These are phyloP conservation scores for Tetranychus truncatus DNA, from an alignment of 2,888 invertebrate genomes.

Conservation along the genomic window DNA sequence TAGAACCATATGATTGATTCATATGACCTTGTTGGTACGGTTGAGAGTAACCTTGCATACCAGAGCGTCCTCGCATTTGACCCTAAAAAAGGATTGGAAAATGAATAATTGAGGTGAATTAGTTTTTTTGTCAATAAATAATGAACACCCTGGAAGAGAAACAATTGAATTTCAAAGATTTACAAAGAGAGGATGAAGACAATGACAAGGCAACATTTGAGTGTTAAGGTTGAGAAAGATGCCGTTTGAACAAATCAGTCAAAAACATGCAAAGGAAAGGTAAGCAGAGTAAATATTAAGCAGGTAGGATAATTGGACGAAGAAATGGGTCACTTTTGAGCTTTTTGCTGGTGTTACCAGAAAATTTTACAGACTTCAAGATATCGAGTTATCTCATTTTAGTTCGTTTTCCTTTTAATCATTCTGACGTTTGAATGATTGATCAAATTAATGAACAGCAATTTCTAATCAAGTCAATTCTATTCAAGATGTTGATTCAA, in stretches of 20 bases:
- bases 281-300: neutral
- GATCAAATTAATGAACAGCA: neutral
- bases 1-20: neutral
- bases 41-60: neutral
- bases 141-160: neutral
- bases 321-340: too few species aligned
- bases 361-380: too few species aligned
- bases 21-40: constrained; percentile 1
- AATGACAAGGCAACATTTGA: too few species aligned
- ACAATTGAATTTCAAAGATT: neutral
- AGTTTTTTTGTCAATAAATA: neutral
- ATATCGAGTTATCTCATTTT: too few species aligned
- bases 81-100: constrained; percentile 13
- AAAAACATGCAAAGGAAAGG: constrained; percentile 7
- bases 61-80: neutral
- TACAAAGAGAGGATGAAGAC: too few species aligned
- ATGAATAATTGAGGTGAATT: neutral
- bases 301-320: neutral
- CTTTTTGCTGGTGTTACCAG: too few species aligned
- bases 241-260: neutral
- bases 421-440: neutral
- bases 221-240: neutral
- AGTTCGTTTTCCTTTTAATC: too few species aligned
- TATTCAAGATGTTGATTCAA: too few species aligned
- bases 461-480: neutral